These are phyloP conservation scores for Beroe ovata DNA, from an alignment of 37 sponge, comb jelly and placozoan species.

Conservation along the genomic window DNA sequence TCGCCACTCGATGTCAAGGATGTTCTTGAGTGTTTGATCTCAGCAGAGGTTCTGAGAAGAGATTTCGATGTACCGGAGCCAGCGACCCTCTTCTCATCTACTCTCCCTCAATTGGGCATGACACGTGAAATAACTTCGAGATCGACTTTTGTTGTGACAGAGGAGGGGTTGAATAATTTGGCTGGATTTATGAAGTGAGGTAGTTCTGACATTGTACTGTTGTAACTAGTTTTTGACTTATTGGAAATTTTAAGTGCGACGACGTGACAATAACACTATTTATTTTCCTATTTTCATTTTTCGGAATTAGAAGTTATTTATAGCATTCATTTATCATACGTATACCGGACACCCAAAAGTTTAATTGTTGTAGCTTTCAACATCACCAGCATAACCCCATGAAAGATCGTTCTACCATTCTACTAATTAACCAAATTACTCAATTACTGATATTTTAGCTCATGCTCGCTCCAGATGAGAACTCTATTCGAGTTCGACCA, in stretches of 20 bases:
- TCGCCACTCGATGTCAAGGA: background rate
- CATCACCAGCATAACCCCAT: too few relatives aligned
- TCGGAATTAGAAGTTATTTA: too few relatives aligned
- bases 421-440: background rate
- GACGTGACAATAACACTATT: too few relatives aligned
- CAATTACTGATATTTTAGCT: background rate
- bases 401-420: too few relatives aligned
- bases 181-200: background rate
- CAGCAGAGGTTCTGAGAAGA: conserved; percentile 1
- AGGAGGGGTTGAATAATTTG: background rate
- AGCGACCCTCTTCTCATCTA: conserved; percentile 13
- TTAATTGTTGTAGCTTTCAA: too few relatives aligned
- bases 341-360: too few relatives aligned
- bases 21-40: conserved; percentile 46
- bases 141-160: conserved; percentile 20
- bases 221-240: too few relatives aligned
- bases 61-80: background rate
- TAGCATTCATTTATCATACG: too few relatives aligned
- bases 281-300: too few relatives aligned
- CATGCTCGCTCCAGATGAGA: conserved; percentile 7
- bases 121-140: background rate
- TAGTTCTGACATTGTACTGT: too few relatives aligned
- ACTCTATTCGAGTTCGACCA: conserved; percentile 46
- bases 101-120: background rate
- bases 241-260: too few relatives aligned